Evolutionary conservation across 2,797 vertebrate genomes (phyloP), one percentile per base, ranked within the genome.

Genomic region (Rhodeus uyekii): DNA sequence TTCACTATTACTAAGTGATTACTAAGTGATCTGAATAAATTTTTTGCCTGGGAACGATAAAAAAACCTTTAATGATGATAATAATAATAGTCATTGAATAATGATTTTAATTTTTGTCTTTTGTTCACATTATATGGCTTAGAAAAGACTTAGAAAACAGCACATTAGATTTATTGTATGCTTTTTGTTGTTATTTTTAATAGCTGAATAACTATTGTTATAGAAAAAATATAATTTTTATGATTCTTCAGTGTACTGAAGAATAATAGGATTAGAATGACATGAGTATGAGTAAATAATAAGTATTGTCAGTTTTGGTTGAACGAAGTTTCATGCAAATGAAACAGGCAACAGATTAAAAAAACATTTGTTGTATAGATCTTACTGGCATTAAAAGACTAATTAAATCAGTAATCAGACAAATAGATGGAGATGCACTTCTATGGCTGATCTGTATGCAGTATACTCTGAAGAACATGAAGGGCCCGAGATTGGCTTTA

Each of bases 401-500:
- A 73, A 58, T 24, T 39, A 60, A 72, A 9, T 46, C 19, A 0
- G 12, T 72, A 4, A 9, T 46, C 61, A 72, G 68, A 72, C 13
- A 10, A 13, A 48, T 19, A 39, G 53, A 39, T 76, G n/a, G n/a
- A 38, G 72, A 44, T 76, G 38, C 73, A 63, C 58, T 46, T 13
- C 27, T 42, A 32, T 8, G 8, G 18, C 58, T 29, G 44, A 76
- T 63, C 27, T 64, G 19, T 18, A 63, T 64, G 58, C 75, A n/a
- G 29, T 77, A 29, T 64, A 44, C 60, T 34, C 53, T 58, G 18
- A 27, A 42, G 55, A 42, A 61, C 10, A 9, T 61, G 24, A 44
- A 61, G 24, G 73, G 32, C 61, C 29, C 55, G 32, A 74, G 8
- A 76, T 44, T 58, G 73, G 46, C 38, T 58, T 85, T 73, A 74